A percentile compares a stretch with the other conserved stretches of the same genome.
Evolutionary conservation across 2,113 vertebrate genomes (phyloP).

Genomic region (Pelecanus crispus): DNA sequence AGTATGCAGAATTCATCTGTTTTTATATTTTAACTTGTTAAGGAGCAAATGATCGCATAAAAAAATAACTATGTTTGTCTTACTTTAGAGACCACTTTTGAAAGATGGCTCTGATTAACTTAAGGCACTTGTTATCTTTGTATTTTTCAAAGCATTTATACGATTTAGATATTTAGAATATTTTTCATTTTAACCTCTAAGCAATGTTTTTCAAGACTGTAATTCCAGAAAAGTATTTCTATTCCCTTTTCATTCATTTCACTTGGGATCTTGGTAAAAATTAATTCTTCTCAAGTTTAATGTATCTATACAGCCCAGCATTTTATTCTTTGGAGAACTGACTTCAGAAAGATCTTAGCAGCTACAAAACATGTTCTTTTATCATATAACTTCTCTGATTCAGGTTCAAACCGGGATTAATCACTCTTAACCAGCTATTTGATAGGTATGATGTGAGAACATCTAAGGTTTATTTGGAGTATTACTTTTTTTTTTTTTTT

Average conservation of each 20-base stretch:
- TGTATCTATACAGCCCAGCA: not conserved
- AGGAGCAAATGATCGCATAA: not conserved
- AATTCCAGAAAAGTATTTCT: not conserved
- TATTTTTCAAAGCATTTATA: not conserved
- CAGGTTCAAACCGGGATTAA: not conserved
- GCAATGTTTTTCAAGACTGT: not conserved
- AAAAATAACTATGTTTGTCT: not conserved
- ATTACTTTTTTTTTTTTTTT: not conserved
- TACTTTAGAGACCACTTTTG: not conserved
- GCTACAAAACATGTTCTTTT: not conserved
- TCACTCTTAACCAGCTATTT: not conserved
- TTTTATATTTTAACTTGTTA: not conserved
- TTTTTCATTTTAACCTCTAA: not conserved
- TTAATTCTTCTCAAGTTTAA: not conserved
- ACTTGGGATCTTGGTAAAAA: not conserved
- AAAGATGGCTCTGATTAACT: not conserved
- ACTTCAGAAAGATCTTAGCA: not conserved
- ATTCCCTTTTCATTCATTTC: not conserved
- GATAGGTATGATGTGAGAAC: not conserved
- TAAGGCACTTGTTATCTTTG: not conserved
- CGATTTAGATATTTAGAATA: not conserved
- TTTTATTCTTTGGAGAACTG: not conserved
- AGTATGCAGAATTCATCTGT: not conserved
- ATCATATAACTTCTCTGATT: not conserved
- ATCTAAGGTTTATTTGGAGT: not conserved